Base-by-base conservation (phyloP, 2,797 vertebrate genomes). In the Gephyroberyx darwinii region DNA sequence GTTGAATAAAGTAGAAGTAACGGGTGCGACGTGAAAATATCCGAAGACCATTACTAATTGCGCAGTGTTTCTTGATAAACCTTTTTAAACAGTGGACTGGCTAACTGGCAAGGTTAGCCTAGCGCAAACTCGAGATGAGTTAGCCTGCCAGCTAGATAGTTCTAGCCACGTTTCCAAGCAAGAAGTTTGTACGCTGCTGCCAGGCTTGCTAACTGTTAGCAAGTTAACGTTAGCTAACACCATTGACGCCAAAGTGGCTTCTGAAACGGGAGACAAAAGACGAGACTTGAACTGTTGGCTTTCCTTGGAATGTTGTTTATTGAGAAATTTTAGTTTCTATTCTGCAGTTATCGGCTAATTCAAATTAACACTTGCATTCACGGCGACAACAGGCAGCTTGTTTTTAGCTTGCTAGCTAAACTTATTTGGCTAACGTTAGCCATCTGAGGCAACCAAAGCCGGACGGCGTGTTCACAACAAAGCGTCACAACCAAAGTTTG, bases 101-200 rank as follows among this genome's bases (percentile, higher is more conserved):
- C 41, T 14, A 14, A 13, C 41, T 43, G 41, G 41, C 12, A 4
- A 43, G 41, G 13, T 52, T n/a, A 22, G 50, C 50, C 16, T 1
- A 48, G 43, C 37, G 37, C 39, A 43, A 48, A 52, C 19, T 20
- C 51, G 20, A 5, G 48, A 5, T 30, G 17, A 54, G 51, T 35
- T 77, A 74, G 59, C 64, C 20, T 51, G 72, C 5, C 78, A 70
- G 77, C 71, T 65, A 1, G 12, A 47, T 5, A 4, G 13, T 26
- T n/a, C 19, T 76, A 83, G 74, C 82, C 83, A 86, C 82, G 84
- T 80, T 82, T 82, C 71, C 80, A 72, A 35, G 13, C 48, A 19
- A 30, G 67, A 83, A 84, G 68, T 82, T 85, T 78, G 47, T 51
- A 77, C 66, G 58, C 17, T 16, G 31, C 10, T 9, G 30, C 8